Conservation (phyloP, 2,113 vertebrate genomes). For the Oncorhynchus tshawytscha region DNA sequence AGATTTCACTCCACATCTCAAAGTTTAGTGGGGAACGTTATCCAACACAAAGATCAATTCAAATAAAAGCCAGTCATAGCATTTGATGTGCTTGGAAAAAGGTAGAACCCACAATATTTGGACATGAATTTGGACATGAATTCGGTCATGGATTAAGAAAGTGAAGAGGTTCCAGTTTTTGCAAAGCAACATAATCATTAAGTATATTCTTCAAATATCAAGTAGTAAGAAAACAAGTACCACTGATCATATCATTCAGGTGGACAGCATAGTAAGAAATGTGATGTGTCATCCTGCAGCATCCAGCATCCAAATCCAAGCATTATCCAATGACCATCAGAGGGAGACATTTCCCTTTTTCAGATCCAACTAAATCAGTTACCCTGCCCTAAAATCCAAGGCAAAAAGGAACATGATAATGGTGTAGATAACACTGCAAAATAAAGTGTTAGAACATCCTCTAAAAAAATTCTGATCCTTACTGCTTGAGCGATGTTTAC, state of each 20-base stretch:
- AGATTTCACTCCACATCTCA: slow-evolving; percentile 11
- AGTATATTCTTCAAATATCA: background rate
- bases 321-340: slow-evolving; percentile 39
- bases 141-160: background rate
- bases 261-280: too few relatives aligned
- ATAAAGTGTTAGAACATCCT: background rate
- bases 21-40: background rate
- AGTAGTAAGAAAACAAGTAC: background rate
- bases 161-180: background rate
- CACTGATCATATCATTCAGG: background rate
- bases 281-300: too few relatives aligned
- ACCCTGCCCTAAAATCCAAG: background rate
- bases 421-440: background rate
- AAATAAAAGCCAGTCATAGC: background rate
- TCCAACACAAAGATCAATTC: background rate
- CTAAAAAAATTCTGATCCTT: background rate
- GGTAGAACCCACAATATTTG: too few relatives aligned
- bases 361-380: background rate
- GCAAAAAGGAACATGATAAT: background rate
- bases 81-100: background rate
- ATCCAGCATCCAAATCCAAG: background rate
- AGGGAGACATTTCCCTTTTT: slow-evolving; percentile 49
- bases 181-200: background rate
- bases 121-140: background rate
- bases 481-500: background rate